A percentile compares a stretch with the other conserved stretches of the same genome.
phyloP scores from a whole-genome alignment of 2,888 invertebrate genomes.

The Rhamnusium bicolor region DNA sequence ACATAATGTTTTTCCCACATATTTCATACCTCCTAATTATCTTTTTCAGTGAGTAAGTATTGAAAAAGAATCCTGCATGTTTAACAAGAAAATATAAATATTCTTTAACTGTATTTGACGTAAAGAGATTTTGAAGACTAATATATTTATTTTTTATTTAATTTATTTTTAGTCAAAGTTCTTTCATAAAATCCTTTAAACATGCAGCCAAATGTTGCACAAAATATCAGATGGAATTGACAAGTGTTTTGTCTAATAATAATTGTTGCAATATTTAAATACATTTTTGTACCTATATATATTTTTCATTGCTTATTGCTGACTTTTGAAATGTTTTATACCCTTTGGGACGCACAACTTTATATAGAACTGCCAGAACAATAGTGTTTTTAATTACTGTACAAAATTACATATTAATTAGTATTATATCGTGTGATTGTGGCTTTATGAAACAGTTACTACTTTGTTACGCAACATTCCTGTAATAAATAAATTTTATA shows the following conservation, averaged over 20 bases:
- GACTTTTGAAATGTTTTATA: conserved; percentile 31
- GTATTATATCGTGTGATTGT: conserved; percentile 42
- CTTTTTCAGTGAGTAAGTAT: neutral
- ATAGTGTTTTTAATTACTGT: conserved; percentile 15
- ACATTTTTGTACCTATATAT: conserved; percentile 1
- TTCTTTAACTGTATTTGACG: neutral
- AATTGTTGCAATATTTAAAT: conserved; percentile 11
- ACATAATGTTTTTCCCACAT: neutral
- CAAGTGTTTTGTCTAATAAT: conserved; percentile 10
- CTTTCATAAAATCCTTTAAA: neutral
- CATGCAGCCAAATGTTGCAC: conserved; percentile 31
- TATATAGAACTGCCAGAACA: conserved; percentile 29
- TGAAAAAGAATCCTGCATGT: conserved; percentile 25
- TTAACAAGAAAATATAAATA: conserved; percentile 11
- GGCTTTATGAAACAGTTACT: conserved; percentile 36
- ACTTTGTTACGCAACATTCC: conserved; percentile 47
- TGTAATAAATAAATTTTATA: conserved; percentile 43
- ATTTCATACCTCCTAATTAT: conserved; percentile 12
- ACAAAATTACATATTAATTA: conserved; percentile 20
- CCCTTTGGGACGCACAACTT: conserved; percentile 34
- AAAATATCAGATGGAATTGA: conserved; percentile 33
- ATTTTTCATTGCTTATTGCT: conserved; percentile 34
- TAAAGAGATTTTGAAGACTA: conserved; percentile 18
- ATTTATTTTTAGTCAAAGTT: conserved; percentile 35
- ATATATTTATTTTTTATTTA: conserved; percentile 41